Evolutionary conservation across 2,797 vertebrate species (phyloP), one percentile per base, ranked within the genome.

Genomic region (Melanotaenia boesemani): DNA sequence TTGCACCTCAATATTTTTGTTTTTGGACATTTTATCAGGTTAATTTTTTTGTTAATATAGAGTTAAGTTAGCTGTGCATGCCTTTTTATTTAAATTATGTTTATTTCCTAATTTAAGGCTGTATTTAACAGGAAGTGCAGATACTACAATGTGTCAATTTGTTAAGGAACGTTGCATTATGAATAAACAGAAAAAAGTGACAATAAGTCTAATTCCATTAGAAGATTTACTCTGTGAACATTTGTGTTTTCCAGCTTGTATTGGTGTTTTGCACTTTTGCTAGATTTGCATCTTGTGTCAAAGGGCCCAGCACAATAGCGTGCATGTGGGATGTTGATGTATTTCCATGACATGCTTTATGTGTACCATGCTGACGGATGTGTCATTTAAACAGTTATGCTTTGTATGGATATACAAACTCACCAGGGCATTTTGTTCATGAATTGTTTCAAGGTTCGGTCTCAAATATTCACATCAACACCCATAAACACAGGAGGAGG

Each of bases 401-500:
- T 88, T 88, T 77, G 82, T 62, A 70, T 82, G 78, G 59, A 91
- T 92, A 92, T 81, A 93, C 90, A 94, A 90, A 85, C 83, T 77
- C 66, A 76, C 70, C 73, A 69, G 76, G 80, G 64, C 81, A 74
- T 83, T 83, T 86, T 86, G 72, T 75, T 78, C 72, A 76, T 79
- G 83, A 85, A 91, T 90, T 89, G 88, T 91, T 92, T 69, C 74
- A 77, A 71, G 46, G 57, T 79, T 86, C 64, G 65, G 84, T 75
- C 77, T 80, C 72, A 64, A 82, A 82, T 6, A 77, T 90, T 91
- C 88, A 87, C 91, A 84, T 90, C 85, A 88, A 92, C 93, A 90
- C 90, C 91, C 92, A 92, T 93, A 94, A 93, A 94, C 93, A 94
- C 82, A 84, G 79, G 72, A 85, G 79, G 70, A 70, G 74, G 57